phyloP scores from a whole-genome alignment of 2,797 vertebrate species.

The Paramormyrops hopkinsi region DNA sequence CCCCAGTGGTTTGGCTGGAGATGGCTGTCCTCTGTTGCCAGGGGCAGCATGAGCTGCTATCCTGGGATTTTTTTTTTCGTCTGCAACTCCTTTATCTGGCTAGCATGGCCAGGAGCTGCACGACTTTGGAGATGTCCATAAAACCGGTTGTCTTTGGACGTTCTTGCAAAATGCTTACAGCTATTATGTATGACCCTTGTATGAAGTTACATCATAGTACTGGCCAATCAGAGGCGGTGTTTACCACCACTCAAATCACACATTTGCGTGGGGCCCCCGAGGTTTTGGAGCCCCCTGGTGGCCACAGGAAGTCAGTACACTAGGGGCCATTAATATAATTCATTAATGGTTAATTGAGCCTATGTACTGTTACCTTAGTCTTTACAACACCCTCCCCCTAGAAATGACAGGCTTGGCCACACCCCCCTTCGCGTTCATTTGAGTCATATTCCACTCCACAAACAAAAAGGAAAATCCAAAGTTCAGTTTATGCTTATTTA shows the following conservation, averaged over 20 bases:
- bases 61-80: not conserved
- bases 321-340: not conserved
- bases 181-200: not conserved
- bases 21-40: not conserved
- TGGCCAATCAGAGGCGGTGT: not conserved
- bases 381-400: not conserved
- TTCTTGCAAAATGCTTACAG: not conserved
- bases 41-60: not conserved
- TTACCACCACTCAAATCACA: not conserved
- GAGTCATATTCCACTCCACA: not conserved
- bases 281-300: not conserved
- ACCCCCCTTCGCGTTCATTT: not conserved
- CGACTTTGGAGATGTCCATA: not conserved
- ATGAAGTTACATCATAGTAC: not conserved
- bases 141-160: not conserved
- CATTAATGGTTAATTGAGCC: not conserved
- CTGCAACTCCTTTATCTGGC: not conserved
- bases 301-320: not conserved
- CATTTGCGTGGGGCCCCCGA: not conserved
- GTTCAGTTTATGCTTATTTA: not conserved
- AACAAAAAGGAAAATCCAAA: not conserved
- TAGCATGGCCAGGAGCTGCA: not conserved
- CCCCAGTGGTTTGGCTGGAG: not conserved
- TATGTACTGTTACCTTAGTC: not conserved
- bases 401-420: not conserved